Evolutionary conservation across 2,888 invertebrate genomes (phyloP), one percentile per base, ranked within the genome.

Genomic region (Byasa hedistus): DNA sequence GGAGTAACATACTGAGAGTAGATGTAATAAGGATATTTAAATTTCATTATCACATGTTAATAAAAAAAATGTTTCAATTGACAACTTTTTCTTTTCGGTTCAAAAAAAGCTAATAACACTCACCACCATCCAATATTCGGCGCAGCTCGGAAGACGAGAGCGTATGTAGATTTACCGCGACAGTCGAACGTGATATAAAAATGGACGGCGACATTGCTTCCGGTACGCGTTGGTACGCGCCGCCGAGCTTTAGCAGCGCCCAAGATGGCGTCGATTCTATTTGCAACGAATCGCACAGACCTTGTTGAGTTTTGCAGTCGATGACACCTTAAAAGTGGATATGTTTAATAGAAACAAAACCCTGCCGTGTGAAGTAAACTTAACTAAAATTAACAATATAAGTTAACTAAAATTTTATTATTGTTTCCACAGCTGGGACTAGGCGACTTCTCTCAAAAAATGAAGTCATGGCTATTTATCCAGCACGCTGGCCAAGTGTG

Each of bases 211-310:
- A 81, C 74, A 44, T 62, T 68, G n/a, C 81, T 79, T 3, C 73
- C 60, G 66, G 79, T 83, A 94, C 68, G 19, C 95, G 87, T 78
- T 97, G 96, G 83, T 95, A 95, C 0, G 94, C 95, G 3, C 96
- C 96, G 24, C 94, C 94, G 1, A 87, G 84, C 80, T 97, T 97
- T 71, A 97, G 89, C 8, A 96, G 91, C 19, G 94, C 95, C 93
- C 96, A 96, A 21, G 94, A 91, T 0, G 96, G 96, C 73, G 93
- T 89, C 5, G 87, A 81, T 7, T 89, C 88, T 3, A 94, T 89
- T 73, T 94, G 94, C 19, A 95, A 80, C 7, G 92, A 92, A 0
- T 84, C 77, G 75, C 95, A 96, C 1, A 95, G 80, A 24, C 88
- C 85, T 0, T 87, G 72, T 81, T 92, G 92, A 69, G 81, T 85